Conservation (phyloP, 2,113 vertebrate species). For the Psammodynastes pulverulentus region DNA sequence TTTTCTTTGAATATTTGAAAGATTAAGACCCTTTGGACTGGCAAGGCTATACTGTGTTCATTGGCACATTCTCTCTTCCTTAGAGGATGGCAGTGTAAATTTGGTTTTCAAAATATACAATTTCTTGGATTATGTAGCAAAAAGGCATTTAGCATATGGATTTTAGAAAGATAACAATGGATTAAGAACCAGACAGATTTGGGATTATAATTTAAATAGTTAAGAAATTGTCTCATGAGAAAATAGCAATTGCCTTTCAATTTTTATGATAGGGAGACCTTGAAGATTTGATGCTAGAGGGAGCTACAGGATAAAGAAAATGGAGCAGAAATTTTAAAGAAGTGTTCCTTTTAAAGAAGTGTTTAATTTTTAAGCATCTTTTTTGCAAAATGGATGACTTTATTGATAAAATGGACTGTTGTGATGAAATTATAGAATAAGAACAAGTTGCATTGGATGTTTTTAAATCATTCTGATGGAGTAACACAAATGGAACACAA, state of each 20-base stretch:
- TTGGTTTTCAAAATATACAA: not conserved
- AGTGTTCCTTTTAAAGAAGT: not conserved
- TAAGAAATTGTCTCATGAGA: not conserved
- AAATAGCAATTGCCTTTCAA: not conserved
- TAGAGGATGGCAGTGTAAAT: not conserved
- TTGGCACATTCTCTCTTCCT: not conserved
- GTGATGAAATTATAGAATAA: not conserved
- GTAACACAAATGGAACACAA: too few species aligned
- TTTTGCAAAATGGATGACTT: not conserved
- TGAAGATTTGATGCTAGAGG: not conserved
- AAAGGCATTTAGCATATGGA: not conserved
- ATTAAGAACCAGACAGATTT: not conserved
- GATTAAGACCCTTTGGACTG: not conserved
- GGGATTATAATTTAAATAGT: not conserved
- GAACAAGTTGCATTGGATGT: not conserved
- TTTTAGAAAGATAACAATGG: not conserved
- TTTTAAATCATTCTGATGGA: too few species aligned
- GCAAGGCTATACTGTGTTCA: not conserved
- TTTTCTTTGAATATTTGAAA: not conserved
- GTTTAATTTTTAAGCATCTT: not conserved
- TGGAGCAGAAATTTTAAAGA: not conserved
- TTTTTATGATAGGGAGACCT: not conserved
- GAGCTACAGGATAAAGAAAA: not conserved
- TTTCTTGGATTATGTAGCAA: not conserved
- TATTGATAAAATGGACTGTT: not conserved